Evolutionary conservation across 2,888 invertebrate genomes (phyloP).

Genomic region (Oegoconia quadripuncta): DNA sequence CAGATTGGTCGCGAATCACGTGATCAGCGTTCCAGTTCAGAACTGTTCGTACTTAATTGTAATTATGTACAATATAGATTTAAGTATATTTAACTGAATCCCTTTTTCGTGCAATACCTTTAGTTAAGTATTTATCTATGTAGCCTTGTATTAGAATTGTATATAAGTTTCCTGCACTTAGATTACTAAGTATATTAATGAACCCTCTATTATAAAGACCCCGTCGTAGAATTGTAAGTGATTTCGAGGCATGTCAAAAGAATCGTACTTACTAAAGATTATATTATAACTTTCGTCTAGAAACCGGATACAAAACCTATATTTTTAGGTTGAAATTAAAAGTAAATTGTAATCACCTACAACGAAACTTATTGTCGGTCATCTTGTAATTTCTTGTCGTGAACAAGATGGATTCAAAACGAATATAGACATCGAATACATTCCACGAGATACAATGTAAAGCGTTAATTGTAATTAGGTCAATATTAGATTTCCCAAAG

Average conservation of each 20-base stretch:
- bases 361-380: constrained; percentile 12
- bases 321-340: too few relatives aligned
- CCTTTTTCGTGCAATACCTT: constrained; percentile 74
- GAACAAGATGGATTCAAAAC: constrained; percentile 16
- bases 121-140: constrained; percentile 75
- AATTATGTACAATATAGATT: constrained; percentile 71
- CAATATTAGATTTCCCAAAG: too few relatives aligned
- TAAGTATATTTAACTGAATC: constrained; percentile 49
- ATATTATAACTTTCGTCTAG: too few relatives aligned
- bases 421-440: constrained; percentile 50
- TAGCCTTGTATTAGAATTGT: constrained; percentile 65
- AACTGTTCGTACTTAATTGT: constrained; percentile 42
- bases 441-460: too few relatives aligned
- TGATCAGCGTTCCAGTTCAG: constrained; percentile 23
- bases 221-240: constrained; percentile 6
- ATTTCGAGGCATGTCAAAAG: constrained; percentile 12
- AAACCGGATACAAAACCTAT: too few relatives aligned
- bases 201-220: not conserved
- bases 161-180: constrained; percentile 47
- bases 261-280: too few relatives aligned
- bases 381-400: constrained; percentile 8
- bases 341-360: constrained; percentile 11
- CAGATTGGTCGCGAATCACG: constrained; percentile 4
- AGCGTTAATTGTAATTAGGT: constrained; percentile 19
- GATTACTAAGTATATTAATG: not conserved